Evolutionary conservation across 2,113 vertebrate species (phyloP), one percentile per base, ranked within the genome.

Genomic region (Pteropus alecto): DNA sequence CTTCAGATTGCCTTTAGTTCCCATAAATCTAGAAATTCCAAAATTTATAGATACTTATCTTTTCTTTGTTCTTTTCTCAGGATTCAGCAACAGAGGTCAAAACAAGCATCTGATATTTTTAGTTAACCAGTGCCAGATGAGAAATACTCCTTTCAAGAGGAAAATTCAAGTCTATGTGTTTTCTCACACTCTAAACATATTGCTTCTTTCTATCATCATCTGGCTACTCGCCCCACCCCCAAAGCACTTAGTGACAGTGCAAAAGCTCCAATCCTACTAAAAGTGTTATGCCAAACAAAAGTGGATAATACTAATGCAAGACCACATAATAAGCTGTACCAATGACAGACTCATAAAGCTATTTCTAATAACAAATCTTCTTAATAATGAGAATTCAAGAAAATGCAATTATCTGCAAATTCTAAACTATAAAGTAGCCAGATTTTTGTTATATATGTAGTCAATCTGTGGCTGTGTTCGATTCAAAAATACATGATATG

Each of bases 81-180:
- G 13, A 19, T 85, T 97, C 21, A 71, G 24, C 54, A 84, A 61
- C 67, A 95, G 65, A 97, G 48, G 41, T 97, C 60, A 96, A 97
- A 96, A 93, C 78, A 96, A 93, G 38, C 26, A 76, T 65, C 16
- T 88, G 35, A 26, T 95, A 91, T 96, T 97, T 97, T 96, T 94
- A 97, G 87, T 73, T 81, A 74, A 77, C 94, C 85, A 28, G n/a
- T 93, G 77, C 6, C 48, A 91, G 76, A 46, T 96, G 87, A 89
- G 26, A 93, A 81, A 90, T 92, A 87, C 48, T 90, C 38, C 5
- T 92, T 93, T 93, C 13, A 87, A 82, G 26, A 33, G 60, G 15
- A 96, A 97, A 95, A 93, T 7, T 95, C 60, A 90, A 79, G 81
- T 90, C 35, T 90, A 41, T 16, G 54, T 93, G 24, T 85, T 95